phyloP scores from a whole-genome alignment of 2,113 vertebrate species.

The Oncorhynchus keta region DNA sequence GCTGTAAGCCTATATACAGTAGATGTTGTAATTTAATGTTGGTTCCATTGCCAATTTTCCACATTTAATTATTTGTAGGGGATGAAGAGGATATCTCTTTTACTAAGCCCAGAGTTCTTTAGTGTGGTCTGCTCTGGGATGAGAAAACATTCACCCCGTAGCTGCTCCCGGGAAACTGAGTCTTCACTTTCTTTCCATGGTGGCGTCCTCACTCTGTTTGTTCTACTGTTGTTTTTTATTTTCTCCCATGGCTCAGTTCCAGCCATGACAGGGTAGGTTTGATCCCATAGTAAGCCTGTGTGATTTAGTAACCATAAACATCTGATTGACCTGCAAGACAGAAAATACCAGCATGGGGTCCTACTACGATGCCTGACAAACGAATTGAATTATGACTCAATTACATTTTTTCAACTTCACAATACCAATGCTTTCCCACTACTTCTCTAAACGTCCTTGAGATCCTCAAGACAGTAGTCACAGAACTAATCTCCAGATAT shows the following conservation, averaged over 20 bases:
- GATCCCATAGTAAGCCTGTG: slow-evolving; percentile 47
- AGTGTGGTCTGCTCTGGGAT: too few relatives aligned
- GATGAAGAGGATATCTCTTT: not conserved
- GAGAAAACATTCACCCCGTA: slow-evolving; percentile 1
- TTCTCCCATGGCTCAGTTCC: slow-evolving; percentile 51
- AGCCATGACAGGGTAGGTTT: slow-evolving; percentile 40
- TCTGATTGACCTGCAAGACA: slow-evolving; percentile 55
- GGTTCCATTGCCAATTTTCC: too few relatives aligned
- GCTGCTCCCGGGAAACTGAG: slow-evolving; percentile 47
- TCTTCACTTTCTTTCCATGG: slow-evolving; percentile 61
- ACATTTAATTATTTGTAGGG: too few relatives aligned
- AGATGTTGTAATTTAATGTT: too few relatives aligned
- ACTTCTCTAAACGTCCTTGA: not conserved
- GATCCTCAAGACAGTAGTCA: too few relatives aligned
- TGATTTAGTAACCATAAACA: slow-evolving; percentile 60
- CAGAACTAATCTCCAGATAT: not conserved
- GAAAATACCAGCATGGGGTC: slow-evolving; percentile 58
- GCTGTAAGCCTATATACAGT: too few relatives aligned
- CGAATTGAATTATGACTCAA: too few relatives aligned
- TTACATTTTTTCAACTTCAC: too few relatives aligned
- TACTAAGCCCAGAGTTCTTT: not conserved
- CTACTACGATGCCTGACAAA: not conserved
- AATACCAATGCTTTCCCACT: too few relatives aligned
- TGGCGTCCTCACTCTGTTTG: slow-evolving; percentile 61
- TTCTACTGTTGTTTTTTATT: slow-evolving; percentile 48